A percentile compares a stretch with the other conserved stretches of the same genome.
Evolutionary conservation across 2,888 invertebrate species (phyloP).

Genomic region (Drosophila anomalipes): DNA sequence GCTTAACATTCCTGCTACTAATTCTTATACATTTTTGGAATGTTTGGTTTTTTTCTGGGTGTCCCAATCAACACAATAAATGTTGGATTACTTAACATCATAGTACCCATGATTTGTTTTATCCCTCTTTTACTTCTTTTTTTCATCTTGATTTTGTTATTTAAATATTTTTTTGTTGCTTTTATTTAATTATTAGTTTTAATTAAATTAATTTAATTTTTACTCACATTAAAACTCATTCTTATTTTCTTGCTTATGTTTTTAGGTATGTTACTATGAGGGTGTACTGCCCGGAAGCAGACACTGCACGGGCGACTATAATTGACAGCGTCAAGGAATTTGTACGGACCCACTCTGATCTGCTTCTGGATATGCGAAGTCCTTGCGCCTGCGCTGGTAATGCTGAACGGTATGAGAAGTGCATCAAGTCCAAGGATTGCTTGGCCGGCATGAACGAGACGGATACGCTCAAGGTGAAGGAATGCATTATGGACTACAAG

Average conservation of each 20-base stretch:
- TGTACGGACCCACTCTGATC: constrained; percentile 75
- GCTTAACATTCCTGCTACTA: not conserved
- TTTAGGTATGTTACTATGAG: constrained; percentile 88
- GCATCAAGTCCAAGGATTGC: constrained; percentile 84
- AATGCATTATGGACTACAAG: constrained; percentile 84
- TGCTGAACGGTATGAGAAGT: constrained; percentile 67
- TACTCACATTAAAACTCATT: not conserved
- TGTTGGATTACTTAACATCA: not conserved
- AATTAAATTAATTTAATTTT: not conserved
- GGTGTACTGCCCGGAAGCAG: constrained; percentile 88
- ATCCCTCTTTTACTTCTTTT: accelerated
- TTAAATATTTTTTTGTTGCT: not conserved
- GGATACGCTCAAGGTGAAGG: constrained; percentile 83
- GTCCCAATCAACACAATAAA: not conserved
- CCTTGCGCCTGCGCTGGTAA: constrained; percentile 82
- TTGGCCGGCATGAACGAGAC: constrained; percentile 85
- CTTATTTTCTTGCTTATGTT: not conserved
- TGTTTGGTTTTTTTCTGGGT: not conserved
- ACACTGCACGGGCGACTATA: constrained; percentile 83
- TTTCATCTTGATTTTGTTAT: not conserved
- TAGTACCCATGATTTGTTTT: not conserved
- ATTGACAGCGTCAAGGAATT: constrained; percentile 85
- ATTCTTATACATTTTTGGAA: not conserved
- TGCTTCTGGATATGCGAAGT: constrained; percentile 75
- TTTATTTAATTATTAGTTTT: not conserved